Percentiles rank a stretch among this genome's conserved stretches.
Conservation (phyloP, 2,888 invertebrate species). For the Lycophotia porphyrea region DNA sequence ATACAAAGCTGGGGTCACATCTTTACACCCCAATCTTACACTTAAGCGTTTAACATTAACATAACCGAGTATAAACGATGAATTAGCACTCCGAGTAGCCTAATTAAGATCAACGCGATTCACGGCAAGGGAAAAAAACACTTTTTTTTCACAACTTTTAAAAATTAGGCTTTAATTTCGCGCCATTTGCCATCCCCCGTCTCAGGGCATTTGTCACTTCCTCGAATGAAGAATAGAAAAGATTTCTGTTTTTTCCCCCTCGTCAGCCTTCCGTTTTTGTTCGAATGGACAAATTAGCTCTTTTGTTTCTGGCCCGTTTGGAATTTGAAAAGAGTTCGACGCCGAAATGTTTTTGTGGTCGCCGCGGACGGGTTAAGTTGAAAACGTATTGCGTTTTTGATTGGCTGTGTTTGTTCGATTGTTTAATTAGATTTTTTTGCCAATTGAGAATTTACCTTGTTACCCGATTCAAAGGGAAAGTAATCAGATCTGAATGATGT, state of each 20-base stretch:
- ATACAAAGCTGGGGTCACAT: slow-evolving; percentile 63
- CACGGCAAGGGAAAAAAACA: slow-evolving; percentile 43
- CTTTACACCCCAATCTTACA: slow-evolving; percentile 66
- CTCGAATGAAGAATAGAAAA: slow-evolving; percentile 71
- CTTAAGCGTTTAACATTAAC: slow-evolving; percentile 66
- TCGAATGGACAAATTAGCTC: slow-evolving; percentile 78
- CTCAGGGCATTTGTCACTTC: slow-evolving; percentile 73
- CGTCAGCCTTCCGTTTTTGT: slow-evolving; percentile 67
- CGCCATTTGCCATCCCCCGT: slow-evolving; percentile 69
- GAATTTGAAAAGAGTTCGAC: slow-evolving; percentile 73
- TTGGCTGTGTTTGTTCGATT: slow-evolving; percentile 58
- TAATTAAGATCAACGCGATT: slow-evolving; percentile 69
- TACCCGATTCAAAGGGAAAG: slow-evolving; percentile 47
- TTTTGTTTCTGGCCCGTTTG: slow-evolving; percentile 71
- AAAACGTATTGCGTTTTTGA: slow-evolving; percentile 60
- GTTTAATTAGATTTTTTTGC: slow-evolving; percentile 58
- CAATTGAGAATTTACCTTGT: slow-evolving; percentile 47
- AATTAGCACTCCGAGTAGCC: slow-evolving; percentile 63
- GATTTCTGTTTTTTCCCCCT: slow-evolving; percentile 68
- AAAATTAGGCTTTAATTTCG: slow-evolving; percentile 76
- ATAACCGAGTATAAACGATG: slow-evolving; percentile 69
- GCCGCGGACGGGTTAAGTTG: slow-evolving; percentile 59
- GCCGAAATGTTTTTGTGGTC: slow-evolving; percentile 65
- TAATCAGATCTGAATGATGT: slow-evolving; percentile 56
- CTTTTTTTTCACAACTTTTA: slow-evolving; percentile 56